Evolutionary conservation across 2,113 vertebrate genomes (phyloP), one percentile per base, ranked within the genome.

Genomic region (Brachirus orientalis): DNA sequence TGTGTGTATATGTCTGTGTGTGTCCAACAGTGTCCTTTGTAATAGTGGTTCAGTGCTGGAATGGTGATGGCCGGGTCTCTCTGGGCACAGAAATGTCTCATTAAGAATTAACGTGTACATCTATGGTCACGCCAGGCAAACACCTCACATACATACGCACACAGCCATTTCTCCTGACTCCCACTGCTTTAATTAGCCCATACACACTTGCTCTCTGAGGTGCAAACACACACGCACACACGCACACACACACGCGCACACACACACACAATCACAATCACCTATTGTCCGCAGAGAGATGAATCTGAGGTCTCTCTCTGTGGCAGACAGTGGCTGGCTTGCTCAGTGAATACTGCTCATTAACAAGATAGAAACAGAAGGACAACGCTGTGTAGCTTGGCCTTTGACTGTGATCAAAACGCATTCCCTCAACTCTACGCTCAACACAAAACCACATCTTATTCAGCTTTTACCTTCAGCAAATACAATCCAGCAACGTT

Each of bases 41-140:
- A 90, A 86, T 90, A 16, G 78, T 60, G 84, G 83, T 81, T 77
- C 69, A 80, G 86, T 79, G 77, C 73, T 80, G 76, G 86, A 86
- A 88, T 87, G 78, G 83, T 82, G 86, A 89, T 82, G 87, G 75
- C 84, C 83, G 80, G 87, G 88, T 91, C 89, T 92, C 92, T 91
- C 84, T 75, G 90, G 91, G 88, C 86, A 85, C 86, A 91, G 90
- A 92, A 92, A 92, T 89, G 91, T 91, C 92, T 94, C 93, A 94
- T 93, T 94, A 94, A 93, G 93, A 93, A 94, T 94, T 93, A 94
- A 92, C 91, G 87, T 90, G 91, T 85, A 90, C 88, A 86, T 92
- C 89, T 84, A 87, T 62, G 88, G 91, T 88, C 90, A 87, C 83
- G 63, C 86, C 84, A 86, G 88, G 89, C 83, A 88, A 87, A 84